Evolutionary conservation across 2,888 invertebrate species (phyloP).

Genomic region (Melikaiella ostensackeni): DNA sequence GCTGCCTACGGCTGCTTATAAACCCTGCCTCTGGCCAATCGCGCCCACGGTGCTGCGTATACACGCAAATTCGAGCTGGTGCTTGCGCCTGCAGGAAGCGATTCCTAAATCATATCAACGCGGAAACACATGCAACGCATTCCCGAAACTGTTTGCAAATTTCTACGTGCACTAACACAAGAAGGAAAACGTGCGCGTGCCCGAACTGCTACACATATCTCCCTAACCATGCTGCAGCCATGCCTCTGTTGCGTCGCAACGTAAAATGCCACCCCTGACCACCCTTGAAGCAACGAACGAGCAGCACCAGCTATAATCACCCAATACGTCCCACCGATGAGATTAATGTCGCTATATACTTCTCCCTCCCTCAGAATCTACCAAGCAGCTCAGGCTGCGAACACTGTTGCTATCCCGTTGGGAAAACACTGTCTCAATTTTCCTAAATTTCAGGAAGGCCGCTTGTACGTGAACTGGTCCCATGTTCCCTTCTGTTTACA

Average conservation of each 20-base stretch:
- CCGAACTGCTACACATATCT: conserved; percentile 45
- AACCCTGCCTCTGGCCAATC: conserved; percentile 26
- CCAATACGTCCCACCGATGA: conserved; percentile 67
- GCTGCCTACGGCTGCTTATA: conserved; percentile 25
- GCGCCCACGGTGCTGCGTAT: conserved; percentile 34
- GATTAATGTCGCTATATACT: conserved; percentile 65
- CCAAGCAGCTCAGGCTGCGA: conserved; percentile 19
- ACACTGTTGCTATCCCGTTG: conserved; percentile 32
- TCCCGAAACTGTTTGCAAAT: conserved; percentile 59
- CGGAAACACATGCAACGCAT: conserved; percentile 66
- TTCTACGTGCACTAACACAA: conserved; percentile 42
- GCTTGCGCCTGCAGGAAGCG: conserved; percentile 53
- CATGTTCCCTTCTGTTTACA: conserved; percentile 29
- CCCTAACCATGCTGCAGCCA: conserved; percentile 39
- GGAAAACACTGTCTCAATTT: conserved; percentile 38
- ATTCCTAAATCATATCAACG: conserved; percentile 72
- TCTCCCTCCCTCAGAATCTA: conserved; percentile 38
- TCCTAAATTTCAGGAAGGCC: conserved; percentile 32
- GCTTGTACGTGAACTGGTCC: conserved; percentile 25
- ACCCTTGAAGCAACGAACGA: conserved; percentile 52
- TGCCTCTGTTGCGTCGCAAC: conserved; percentile 42
- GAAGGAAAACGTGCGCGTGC: conserved; percentile 34
- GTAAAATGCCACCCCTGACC: conserved; percentile 55
- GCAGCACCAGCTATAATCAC: conserved; percentile 67
- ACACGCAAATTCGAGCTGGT: conserved; percentile 55